phyloP scores from a whole-genome alignment of 2,113 vertebrate genomes.

The Pseudorasbora parva region DNA sequence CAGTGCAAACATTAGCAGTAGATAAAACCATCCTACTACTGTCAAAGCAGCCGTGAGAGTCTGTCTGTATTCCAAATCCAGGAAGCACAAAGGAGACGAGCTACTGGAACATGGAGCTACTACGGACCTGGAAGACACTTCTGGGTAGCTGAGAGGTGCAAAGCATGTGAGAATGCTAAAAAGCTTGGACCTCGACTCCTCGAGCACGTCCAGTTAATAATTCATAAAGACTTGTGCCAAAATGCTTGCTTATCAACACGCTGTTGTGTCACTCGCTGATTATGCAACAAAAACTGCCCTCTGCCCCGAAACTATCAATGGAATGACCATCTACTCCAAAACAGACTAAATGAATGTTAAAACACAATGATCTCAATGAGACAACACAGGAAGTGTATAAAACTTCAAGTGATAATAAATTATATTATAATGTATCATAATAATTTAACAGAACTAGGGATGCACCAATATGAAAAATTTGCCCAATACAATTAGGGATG shows the following conservation, averaged over 20 bases:
- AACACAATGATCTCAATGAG: neutral
- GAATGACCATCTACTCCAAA: neutral
- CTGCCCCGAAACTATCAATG: neutral
- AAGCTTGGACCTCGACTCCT: slow-evolving; percentile 74
- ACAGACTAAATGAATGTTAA: neutral
- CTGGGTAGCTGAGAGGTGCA: slow-evolving; percentile 39
- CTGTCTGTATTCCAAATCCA: neutral
- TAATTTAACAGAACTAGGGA: no score
- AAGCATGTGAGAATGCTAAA: slow-evolving; percentile 47
- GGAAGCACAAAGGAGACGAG: neutral
- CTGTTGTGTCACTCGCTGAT: slow-evolving; percentile 60
- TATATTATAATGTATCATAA: no score
- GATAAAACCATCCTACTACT: slow-evolving; percentile 66
- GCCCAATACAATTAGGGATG: no score
- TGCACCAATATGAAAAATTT: no score
- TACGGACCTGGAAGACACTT: neutral
- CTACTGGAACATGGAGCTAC: neutral
- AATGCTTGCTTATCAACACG: slow-evolving; percentile 45
- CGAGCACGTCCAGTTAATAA: slow-evolving; percentile 71
- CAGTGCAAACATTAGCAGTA: slow-evolving; percentile 57
- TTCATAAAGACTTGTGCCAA: slow-evolving; percentile 64
- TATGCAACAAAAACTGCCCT: slow-evolving; percentile 57
- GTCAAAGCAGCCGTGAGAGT: slow-evolving; percentile 51
- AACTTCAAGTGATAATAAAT: no score
- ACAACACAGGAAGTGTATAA: neutral